These are phyloP conservation scores for Perizoma flavofasciatum DNA, from an alignment of 2,888 invertebrate genomes.

Conservation along the genomic window DNA sequence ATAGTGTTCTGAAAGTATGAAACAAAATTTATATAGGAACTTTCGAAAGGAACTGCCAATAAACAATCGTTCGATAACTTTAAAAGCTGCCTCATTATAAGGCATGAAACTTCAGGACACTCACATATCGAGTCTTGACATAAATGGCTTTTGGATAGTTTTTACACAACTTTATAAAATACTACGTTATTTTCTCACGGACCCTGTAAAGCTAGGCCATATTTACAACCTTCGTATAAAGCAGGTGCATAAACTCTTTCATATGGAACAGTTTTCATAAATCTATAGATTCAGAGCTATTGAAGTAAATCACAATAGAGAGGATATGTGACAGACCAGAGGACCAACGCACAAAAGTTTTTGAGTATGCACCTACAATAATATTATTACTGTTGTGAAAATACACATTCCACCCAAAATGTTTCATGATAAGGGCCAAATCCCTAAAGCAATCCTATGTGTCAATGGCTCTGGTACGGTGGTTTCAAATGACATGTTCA, in stretches of 20 bases:
- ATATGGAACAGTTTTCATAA: slow-evolving; percentile 59
- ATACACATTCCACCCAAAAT: slow-evolving; percentile 6
- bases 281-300: slow-evolving; percentile 64
- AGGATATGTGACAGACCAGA: slow-evolving; percentile 82
- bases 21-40: too few species aligned
- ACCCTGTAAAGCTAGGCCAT: slow-evolving; percentile 37
- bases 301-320: slow-evolving; percentile 75
- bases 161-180: not conserved
- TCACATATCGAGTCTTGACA: too few species aligned
- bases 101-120: too few species aligned
- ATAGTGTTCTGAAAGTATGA: too few species aligned
- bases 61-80: too few species aligned
- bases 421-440: slow-evolving; percentile 41
- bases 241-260: slow-evolving; percentile 78
- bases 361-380: slow-evolving; percentile 58
- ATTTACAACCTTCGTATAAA: slow-evolving; percentile 47
- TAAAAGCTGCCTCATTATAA: too few species aligned
- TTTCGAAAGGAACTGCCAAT: too few species aligned
- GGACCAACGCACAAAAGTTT: slow-evolving; percentile 74
- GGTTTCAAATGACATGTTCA: slow-evolving; percentile 75
- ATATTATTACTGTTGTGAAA: slow-evolving; percentile 26
- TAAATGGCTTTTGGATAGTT: too few species aligned
- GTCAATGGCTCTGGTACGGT: slow-evolving; percentile 22
- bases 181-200: slow-evolving; percentile 37
- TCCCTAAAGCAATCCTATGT: slow-evolving; percentile 33